A percentile compares a stretch with the other conserved stretches of the same genome.
phyloP scores from a whole-genome alignment of 1,140 invertebrate species.

The Drosophila athabasca region DNA sequence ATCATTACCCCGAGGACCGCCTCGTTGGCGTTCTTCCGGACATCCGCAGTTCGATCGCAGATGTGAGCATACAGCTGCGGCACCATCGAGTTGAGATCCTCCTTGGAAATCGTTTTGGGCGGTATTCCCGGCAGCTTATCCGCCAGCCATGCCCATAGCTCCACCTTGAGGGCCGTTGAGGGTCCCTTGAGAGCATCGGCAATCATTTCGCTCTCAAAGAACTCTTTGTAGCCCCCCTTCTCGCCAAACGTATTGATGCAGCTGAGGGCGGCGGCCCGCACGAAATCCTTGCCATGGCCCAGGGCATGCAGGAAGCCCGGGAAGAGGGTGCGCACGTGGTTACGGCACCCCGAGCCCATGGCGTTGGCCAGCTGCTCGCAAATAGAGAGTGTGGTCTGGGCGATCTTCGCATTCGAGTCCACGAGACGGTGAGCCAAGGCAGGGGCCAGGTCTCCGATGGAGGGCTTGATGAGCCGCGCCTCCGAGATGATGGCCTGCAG shows the following conservation, averaged over 20 bases:
- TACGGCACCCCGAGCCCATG: slow-evolving; percentile 92
- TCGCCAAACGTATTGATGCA: slow-evolving; percentile 94
- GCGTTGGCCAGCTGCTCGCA: slow-evolving; percentile 91
- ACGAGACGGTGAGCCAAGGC: slow-evolving; percentile 90
- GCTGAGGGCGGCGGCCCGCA: slow-evolving; percentile 90
- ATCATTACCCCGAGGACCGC: slow-evolving; percentile 96
- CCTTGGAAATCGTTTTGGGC: slow-evolving; percentile 89
- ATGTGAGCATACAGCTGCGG: slow-evolving; percentile 92
- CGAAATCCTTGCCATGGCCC: slow-evolving; percentile 89
- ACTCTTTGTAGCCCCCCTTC: slow-evolving; percentile 90
- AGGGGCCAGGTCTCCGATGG: slow-evolving; percentile 92
- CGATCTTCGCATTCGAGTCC: slow-evolving; percentile 96
- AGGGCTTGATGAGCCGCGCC: slow-evolving; percentile 91
- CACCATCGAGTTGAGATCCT: slow-evolving; percentile 91
- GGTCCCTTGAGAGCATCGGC: slow-evolving; percentile 92
- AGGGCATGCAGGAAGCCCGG: slow-evolving; percentile 92
- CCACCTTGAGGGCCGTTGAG: slow-evolving; percentile 91
- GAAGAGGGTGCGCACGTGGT: slow-evolving; percentile 91
- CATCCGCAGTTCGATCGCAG: slow-evolving; percentile 95
- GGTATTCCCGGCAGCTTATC: slow-evolving; percentile 90
- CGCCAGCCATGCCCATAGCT: slow-evolving; percentile 93
- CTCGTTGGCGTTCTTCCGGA: slow-evolving; percentile 94
- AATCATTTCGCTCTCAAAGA: slow-evolving; percentile 94
- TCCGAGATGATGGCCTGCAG: slow-evolving; percentile 87
- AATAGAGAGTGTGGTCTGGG: slow-evolving; percentile 91